Base-by-base conservation (phyloP, 1,140 invertebrate species). In the Achroia grisella region DNA sequence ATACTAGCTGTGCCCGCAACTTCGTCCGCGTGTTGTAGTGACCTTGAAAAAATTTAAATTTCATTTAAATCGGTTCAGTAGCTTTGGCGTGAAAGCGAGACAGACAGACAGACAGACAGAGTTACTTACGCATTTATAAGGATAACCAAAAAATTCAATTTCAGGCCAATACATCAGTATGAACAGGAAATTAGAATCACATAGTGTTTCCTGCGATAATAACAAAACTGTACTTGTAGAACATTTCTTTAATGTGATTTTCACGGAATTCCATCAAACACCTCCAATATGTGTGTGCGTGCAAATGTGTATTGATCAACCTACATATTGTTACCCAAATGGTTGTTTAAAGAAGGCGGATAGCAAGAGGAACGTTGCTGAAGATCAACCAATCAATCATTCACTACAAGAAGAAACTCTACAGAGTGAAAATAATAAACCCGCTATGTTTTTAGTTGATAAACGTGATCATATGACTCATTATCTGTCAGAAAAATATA, bases 301-400 rank as follows among this genome's bases (percentile, higher is more conserved):
- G 0, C 76, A 80, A 53, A 79, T 83, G 66, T 83, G 79, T 27
- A 10, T 30, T 0, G 58, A 68, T 4, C 64, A 71, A 33, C 48
- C 79, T 0, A 72, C 69, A 0, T 83, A 83, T 45, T 83, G 79
- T 44, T 83, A 80, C 10, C 79, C 79, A 0, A 79, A 73, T 42
- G 71, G 76, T n/a, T 83, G 79, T 40, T 54, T 77, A 2, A 70
- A 61, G 39, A 61, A 37, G 44, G 23, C 39, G n/a, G 59, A 64
- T 3, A 52, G 17, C 30, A 66, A 32, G 0, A 58, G 32, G 8
- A 52, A 49, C 31, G 30, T 33, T 4, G 8, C 11, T 2, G 30
- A 33, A 0, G 29, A 29, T 6, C 17, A 6, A 34, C 2, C 14
- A 11, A 2, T 15, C 10, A 37, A 5, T 5, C 30, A 34, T 6